phyloP scores from a whole-genome alignment of 2,797 vertebrate species.

The Chrysocyon brachyurus region DNA sequence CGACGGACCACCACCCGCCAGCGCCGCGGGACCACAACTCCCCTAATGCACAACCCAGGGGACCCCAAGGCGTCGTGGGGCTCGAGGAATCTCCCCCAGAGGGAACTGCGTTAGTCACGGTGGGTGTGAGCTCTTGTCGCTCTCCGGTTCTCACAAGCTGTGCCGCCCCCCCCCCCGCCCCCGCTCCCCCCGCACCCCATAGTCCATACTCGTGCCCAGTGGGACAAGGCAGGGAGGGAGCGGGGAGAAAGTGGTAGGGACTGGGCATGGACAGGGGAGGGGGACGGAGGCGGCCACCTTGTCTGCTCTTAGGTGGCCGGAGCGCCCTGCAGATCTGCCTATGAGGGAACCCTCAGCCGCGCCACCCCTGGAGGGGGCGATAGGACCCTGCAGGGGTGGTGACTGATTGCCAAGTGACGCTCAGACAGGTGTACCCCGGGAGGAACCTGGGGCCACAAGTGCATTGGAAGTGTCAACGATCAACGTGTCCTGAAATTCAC shows the following conservation, averaged over 20 bases:
- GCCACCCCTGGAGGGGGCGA: not conserved
- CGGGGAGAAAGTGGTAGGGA: too few relatives aligned
- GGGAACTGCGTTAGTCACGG: too few relatives aligned
- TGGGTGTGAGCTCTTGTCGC: too few relatives aligned
- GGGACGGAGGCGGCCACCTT: not conserved
- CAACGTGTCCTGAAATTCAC: slow-evolving; percentile 84
- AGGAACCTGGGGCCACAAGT: slow-evolving; percentile 79
- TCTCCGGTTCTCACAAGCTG: too few relatives aligned
- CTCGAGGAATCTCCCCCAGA: too few relatives aligned
- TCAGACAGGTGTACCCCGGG: slow-evolving; percentile 82
- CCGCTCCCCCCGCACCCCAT: not conserved
- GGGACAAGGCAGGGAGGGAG: too few relatives aligned
- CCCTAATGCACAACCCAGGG: too few relatives aligned
- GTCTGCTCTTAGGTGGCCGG: slow-evolving; percentile 19
- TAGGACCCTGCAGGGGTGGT: not conserved
- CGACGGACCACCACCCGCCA: too few relatives aligned
- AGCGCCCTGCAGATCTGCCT: not conserved
- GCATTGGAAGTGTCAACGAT: slow-evolving; percentile 84
- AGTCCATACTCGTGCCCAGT: not conserved
- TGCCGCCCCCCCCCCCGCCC: too few relatives aligned
- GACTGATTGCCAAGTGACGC: slow-evolving; percentile 78
- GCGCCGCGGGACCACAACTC: too few relatives aligned
- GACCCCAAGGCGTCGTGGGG: too few relatives aligned
- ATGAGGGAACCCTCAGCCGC: slow-evolving; percentile 8
- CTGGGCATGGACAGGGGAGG: not conserved